These are phyloP conservation scores for Chirona hameri DNA, from an alignment of 2,888 invertebrate genomes.

Conservation along the genomic window DNA sequence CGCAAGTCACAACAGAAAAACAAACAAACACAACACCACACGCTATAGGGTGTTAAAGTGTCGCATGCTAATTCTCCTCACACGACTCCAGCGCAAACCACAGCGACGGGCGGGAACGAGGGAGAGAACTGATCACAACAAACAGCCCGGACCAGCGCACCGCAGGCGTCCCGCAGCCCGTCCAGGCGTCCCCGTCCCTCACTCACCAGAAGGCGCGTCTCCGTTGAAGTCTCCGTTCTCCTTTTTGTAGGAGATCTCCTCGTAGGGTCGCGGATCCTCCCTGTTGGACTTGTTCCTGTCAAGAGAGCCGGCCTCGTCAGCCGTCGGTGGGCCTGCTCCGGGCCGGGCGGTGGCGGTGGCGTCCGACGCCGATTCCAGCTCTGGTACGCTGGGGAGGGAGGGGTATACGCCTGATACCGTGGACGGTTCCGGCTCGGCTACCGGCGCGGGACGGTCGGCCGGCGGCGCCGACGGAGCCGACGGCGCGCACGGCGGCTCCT, in stretches of 20 bases:
- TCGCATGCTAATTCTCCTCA: too few species aligned
- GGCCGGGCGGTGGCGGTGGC: not conserved
- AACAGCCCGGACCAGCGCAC: too few species aligned
- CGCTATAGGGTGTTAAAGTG: too few species aligned
- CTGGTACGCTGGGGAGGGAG: conserved; percentile 28
- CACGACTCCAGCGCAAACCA: too few species aligned
- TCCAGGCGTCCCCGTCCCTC: too few species aligned
- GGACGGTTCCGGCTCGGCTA: conserved; percentile 25
- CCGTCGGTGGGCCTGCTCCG: not conserved
- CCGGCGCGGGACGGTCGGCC: conserved; percentile 11
- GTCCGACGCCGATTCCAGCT: not conserved
- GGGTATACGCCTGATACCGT: conserved; percentile 1
- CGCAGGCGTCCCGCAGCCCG: too few species aligned
- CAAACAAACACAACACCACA: too few species aligned
- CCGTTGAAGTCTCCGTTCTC: conserved; percentile 38
- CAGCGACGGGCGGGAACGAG: too few species aligned
- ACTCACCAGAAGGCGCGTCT: conserved; percentile 38
- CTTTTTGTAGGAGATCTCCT: conserved; percentile 40
- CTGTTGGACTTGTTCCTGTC: conserved; percentile 34
- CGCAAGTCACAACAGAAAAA: too few species aligned
- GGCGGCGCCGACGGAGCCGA: not conserved
- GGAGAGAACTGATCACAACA: too few species aligned
- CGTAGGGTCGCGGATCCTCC: conserved; percentile 39
- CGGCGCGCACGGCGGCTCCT: conserved; percentile 25
- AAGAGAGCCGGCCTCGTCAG: not conserved